phyloP scores from a whole-genome alignment of 2,113 vertebrate species.

The Puffinus mauretanicus region DNA sequence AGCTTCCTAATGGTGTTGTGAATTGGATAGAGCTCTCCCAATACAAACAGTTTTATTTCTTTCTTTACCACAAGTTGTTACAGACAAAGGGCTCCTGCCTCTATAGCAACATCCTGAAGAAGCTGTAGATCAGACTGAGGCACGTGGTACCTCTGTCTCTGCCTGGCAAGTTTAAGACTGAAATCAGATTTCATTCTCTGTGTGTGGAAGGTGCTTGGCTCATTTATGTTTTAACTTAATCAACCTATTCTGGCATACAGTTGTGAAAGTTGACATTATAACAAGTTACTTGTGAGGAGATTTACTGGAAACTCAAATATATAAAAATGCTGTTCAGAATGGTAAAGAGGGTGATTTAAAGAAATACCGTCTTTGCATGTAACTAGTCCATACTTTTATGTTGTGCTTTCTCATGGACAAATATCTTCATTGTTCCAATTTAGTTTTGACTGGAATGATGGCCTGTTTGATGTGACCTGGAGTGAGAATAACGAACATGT shows the following conservation, averaged over 20 bases:
- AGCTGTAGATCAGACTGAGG: not conserved
- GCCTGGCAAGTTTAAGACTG: not conserved
- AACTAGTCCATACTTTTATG: not conserved
- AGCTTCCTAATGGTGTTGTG: not conserved
- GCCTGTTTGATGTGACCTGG: conserved; percentile 94
- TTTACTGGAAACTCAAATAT: not conserved
- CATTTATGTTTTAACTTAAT: not conserved
- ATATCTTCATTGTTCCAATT: not conserved
- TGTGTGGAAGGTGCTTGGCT: not conserved
- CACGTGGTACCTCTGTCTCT: not conserved
- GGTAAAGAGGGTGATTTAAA: not conserved
- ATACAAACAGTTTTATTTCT: not conserved
- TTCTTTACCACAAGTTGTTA: not conserved
- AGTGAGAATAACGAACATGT: conserved; percentile 92
- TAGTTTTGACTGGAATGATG: conserved; percentile 94
- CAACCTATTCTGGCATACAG: not conserved
- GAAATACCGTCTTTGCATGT: not conserved
- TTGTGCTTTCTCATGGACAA: not conserved
- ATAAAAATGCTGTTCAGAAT: not conserved
- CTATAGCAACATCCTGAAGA: not conserved
- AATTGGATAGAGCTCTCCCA: not conserved
- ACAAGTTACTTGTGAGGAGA: not conserved
- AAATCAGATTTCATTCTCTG: not conserved
- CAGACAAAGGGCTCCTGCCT: not conserved
- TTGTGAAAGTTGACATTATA: not conserved